Conservation (phyloP, 2,113 vertebrate species). For the Vicugna pacos region DNA sequence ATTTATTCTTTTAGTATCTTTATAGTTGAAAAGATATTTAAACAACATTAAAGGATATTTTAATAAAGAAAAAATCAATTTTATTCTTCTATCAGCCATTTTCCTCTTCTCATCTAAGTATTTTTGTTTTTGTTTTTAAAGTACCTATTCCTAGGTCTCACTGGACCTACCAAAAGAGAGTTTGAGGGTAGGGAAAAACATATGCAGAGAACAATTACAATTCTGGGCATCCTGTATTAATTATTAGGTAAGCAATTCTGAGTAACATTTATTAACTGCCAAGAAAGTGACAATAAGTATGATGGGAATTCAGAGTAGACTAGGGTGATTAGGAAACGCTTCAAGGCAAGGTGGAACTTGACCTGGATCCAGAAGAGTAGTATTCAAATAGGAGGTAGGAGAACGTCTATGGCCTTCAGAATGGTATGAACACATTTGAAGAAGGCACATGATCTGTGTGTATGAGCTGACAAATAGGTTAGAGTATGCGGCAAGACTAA, state of each 20-base stretch:
- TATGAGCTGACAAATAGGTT: not conserved
- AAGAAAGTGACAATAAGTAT: conserved; percentile 24
- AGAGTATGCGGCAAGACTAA: not conserved
- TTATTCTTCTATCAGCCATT: conserved; percentile 9
- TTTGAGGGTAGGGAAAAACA: not conserved
- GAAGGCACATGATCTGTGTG: not conserved
- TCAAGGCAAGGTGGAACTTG: not conserved
- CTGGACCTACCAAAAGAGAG: not conserved
- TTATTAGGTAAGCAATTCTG: conserved; percentile 36
- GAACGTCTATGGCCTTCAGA: conserved; percentile 41
- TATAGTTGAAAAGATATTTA: conserved; percentile 31
- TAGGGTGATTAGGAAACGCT: not conserved
- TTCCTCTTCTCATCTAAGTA: not conserved
- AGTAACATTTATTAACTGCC: conserved; percentile 52
- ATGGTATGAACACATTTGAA: conserved; percentile 6
- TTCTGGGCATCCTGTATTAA: not conserved
- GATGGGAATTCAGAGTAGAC: conserved; percentile 47
- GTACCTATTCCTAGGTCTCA: conserved; percentile 2
- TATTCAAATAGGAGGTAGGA: conserved; percentile 33
- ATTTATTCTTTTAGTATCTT: conserved; percentile 29
- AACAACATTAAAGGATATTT: conserved; percentile 42
- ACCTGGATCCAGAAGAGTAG: conserved; percentile 44
- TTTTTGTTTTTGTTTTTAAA: conserved; percentile 47
- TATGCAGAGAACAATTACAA: not conserved
- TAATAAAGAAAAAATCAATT: conserved; percentile 11